Conservation (phyloP, 2,113 vertebrate genomes). For the Rattus rattus region DNA sequence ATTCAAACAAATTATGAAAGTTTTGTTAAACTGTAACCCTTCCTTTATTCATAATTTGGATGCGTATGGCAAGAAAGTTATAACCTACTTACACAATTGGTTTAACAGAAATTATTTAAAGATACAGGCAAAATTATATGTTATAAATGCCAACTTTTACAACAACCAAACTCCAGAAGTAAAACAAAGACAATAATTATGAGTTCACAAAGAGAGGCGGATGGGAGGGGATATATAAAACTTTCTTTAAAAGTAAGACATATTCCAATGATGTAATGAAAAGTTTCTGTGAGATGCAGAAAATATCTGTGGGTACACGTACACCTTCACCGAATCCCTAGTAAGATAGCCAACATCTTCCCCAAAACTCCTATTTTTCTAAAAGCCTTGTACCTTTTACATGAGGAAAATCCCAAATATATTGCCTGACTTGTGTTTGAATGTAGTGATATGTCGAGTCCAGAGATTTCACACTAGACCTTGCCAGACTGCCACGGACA, state of each 20-base stretch:
- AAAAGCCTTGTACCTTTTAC: neutral
- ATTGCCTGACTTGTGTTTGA: neutral
- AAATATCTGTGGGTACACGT: neutral
- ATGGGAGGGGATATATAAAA: neutral
- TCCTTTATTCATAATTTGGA: neutral
- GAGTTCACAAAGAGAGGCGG: neutral
- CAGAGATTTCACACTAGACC: constrained; percentile 2
- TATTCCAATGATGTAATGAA: neutral
- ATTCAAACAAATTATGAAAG: constrained; percentile 10
- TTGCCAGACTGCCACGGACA: neutral
- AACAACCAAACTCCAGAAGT: neutral
- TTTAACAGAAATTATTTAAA: neutral
- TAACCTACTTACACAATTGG: neutral
- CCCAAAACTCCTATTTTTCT: constrained; percentile 7
- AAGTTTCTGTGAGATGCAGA: neutral
- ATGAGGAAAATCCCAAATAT: neutral
- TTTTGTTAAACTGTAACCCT: neutral
- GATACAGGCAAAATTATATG: neutral
- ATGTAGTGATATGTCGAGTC: neutral
- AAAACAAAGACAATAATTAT: constrained; percentile 41
- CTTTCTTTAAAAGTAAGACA: constrained; percentile 9
- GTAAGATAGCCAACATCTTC: neutral
- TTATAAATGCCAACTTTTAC: constrained; percentile 24
- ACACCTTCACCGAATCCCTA: neutral
- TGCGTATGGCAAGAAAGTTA: neutral